Conservation (phyloP, 2,888 invertebrate genomes). For the Hypomecis atomaria region DNA sequence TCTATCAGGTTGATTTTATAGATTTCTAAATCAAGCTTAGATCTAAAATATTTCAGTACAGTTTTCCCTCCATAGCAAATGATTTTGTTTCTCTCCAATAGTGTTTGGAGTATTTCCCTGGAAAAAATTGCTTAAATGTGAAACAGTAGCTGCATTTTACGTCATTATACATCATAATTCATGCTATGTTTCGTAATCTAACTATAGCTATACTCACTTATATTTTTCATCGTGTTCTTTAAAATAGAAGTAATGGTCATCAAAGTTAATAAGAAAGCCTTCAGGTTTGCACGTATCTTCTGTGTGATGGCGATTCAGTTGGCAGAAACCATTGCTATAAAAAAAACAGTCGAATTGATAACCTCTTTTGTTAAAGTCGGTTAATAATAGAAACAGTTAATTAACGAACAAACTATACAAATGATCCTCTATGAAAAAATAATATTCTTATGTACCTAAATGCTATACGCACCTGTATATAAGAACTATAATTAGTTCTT, state of each 20-base stretch:
- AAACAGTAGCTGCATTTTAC: background rate
- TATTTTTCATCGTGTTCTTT: constrained; percentile 43
- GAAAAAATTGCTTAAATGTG: constrained; percentile 38
- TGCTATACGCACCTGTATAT: constrained; percentile 51
- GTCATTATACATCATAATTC: background rate
- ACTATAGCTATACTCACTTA: constrained; percentile 44
- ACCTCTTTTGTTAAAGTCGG: too few relatives aligned
- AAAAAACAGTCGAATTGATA: background rate
- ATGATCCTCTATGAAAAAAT: too few relatives aligned
- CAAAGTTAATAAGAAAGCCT: constrained; percentile 59
- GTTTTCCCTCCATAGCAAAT: constrained; percentile 72
- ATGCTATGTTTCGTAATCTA: background rate
- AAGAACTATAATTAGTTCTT: constrained; percentile 52
- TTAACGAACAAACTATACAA: too few relatives aligned
- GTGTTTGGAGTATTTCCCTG: constrained; percentile 48
- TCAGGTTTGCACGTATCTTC: constrained; percentile 61
- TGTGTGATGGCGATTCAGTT: constrained; percentile 65
- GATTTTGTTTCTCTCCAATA: constrained; percentile 56
- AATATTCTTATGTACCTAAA: too few relatives aligned
- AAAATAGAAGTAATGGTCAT: constrained; percentile 58
- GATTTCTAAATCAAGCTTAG: constrained; percentile 52
- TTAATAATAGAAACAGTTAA: constrained; percentile 5
- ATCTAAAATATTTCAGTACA: constrained; percentile 62
- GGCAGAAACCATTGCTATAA: constrained; percentile 71
- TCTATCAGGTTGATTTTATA: constrained; percentile 55